Conservation (phyloP, 2,888 invertebrate species). For the Galeopsomyia nigrocyanea region DNA sequence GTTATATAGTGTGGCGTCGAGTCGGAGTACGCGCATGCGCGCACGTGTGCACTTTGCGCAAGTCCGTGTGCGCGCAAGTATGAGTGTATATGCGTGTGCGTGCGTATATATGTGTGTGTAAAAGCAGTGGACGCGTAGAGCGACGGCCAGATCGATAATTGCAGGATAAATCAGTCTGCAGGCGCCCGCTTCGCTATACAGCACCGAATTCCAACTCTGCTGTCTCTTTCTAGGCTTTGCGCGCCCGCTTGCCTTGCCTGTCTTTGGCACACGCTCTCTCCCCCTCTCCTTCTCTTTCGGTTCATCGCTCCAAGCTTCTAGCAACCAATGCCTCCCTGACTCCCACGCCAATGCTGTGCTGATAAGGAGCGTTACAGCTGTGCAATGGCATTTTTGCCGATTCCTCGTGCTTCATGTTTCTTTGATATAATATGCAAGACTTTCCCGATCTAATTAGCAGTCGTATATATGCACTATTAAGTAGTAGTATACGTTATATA, state of each 20-base stretch:
- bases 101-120: too few species aligned
- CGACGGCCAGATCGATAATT: slow-evolving; percentile 44
- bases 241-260: not conserved
- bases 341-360: not conserved
- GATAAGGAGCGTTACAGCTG: too few species aligned
- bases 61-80: not conserved
- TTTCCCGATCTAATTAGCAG: too few species aligned
- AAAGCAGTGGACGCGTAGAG: not conserved
- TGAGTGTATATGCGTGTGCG: too few species aligned
- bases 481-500: too few species aligned
- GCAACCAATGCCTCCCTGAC: not conserved
- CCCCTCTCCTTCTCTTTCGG: not conserved
- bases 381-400: too few species aligned
- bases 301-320: slow-evolving; percentile 35
- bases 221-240: not conserved
- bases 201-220: slow-evolving; percentile 21
- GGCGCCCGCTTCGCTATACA: not conserved
- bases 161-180: slow-evolving; percentile 47
- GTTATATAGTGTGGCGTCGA: too few species aligned
- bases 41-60: not conserved
- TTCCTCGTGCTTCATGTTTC: too few species aligned
- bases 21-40: slow-evolving; percentile 41
- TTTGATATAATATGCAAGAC: too few species aligned
- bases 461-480: too few species aligned
- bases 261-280: too few species aligned